These are phyloP conservation scores for Pomacea maculata DNA, from an alignment of 1,140 invertebrate species.

Conservation along the genomic window DNA sequence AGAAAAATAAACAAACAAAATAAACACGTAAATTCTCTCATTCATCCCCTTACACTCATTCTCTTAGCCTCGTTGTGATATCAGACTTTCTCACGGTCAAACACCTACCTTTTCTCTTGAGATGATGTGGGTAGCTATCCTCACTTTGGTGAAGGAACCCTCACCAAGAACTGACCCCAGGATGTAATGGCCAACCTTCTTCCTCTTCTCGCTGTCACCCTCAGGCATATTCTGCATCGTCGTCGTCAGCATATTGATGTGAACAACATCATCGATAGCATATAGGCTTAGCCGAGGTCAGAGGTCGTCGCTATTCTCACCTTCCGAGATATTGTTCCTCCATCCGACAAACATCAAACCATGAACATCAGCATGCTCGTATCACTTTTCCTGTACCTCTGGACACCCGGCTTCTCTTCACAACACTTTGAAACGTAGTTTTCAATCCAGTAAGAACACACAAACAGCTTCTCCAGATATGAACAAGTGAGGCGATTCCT, in stretches of 20 bases:
- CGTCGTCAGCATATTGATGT: neutral
- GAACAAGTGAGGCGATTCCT: too few species aligned
- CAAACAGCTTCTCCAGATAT: too few species aligned
- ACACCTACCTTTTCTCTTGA: slow-evolving; percentile 66
- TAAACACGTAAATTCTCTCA: too few species aligned
- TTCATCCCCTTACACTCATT: too few species aligned
- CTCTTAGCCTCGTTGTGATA: too few species aligned
- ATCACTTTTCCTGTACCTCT: neutral
- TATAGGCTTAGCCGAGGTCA: neutral
- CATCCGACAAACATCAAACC: neutral
- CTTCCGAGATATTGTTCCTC: neutral
- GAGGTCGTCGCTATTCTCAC: neutral
- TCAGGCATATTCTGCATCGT: neutral
- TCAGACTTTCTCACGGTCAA: neutral
- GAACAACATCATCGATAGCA: neutral
- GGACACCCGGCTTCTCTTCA: neutral
- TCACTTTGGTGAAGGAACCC: slow-evolving; percentile 58
- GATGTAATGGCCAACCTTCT: slow-evolving; percentile 60
- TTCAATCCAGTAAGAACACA: too few species aligned
- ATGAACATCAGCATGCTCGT: neutral
- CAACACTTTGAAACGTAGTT: neutral
- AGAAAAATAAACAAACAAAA: too few species aligned
- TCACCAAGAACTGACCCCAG: slow-evolving; percentile 55
- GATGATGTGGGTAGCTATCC: slow-evolving; percentile 53
- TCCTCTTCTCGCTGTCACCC: slow-evolving; percentile 40